phyloP scores from a whole-genome alignment of 2,888 invertebrate species.

The Tetanocera ferruginea region DNA sequence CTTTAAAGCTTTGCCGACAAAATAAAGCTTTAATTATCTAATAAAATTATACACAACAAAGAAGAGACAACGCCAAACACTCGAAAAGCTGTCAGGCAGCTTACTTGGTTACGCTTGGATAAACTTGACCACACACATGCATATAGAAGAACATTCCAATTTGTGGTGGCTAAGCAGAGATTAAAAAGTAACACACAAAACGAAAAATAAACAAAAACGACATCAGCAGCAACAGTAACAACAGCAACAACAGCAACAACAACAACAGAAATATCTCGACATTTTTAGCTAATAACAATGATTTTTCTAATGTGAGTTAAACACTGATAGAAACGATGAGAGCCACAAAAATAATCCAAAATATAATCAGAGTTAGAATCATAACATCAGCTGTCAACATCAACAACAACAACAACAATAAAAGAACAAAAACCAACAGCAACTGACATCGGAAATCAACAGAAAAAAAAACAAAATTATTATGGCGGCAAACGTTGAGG shows the following conservation, averaged over 20 bases:
- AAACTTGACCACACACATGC: too few relatives aligned
- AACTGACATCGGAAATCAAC: neutral
- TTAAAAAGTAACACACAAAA: too few relatives aligned
- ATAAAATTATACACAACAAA: too few relatives aligned
- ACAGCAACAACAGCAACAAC: neutral
- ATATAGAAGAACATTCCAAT: too few relatives aligned
- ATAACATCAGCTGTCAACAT: slow-evolving; percentile 22
- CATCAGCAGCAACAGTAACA: neutral
- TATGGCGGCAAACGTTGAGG: too few relatives aligned
- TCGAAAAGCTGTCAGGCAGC: too few relatives aligned
- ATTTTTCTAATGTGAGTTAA: slow-evolving; percentile 20
- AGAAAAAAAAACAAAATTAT: neutral
- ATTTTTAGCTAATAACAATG: slow-evolving; percentile 6
- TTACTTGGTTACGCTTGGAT: too few relatives aligned
- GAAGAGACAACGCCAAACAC: too few relatives aligned
- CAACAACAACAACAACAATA: neutral
- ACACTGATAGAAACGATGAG: slow-evolving; percentile 5
- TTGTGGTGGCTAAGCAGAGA: too few relatives aligned
- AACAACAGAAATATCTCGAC: neutral
- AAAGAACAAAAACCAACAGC: neutral
- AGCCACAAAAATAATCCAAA: slow-evolving; percentile 5
- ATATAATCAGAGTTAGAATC: slow-evolving; percentile 14
- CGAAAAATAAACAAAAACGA: neutral
- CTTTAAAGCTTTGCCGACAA: too few relatives aligned
- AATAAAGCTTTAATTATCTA: too few relatives aligned